Evolutionary conservation across 2,113 vertebrate genomes (phyloP).

Genomic region (Epinephelus lanceolatus): DNA sequence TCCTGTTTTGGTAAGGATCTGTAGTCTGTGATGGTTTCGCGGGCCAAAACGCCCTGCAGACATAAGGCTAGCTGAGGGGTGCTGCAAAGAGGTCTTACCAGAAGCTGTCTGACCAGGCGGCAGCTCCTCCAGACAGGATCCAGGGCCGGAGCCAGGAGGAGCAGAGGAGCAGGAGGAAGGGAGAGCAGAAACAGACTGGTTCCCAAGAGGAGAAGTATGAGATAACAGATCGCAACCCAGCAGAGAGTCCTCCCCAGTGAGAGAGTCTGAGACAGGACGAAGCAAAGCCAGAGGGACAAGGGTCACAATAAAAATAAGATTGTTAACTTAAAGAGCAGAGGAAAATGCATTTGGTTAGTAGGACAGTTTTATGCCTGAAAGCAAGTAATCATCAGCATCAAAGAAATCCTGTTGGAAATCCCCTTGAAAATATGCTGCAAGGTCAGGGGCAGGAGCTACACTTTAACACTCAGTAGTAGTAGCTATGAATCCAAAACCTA

Average conservation of each 20-base stretch:
- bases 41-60: conserved; percentile 6
- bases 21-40: conserved; percentile 1
- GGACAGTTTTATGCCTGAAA: conserved; percentile 6
- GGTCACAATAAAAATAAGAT: conserved; percentile 15
- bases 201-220: conserved; percentile 84
- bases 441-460: background rate
- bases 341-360: conserved; percentile 41
- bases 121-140: conserved; percentile 91
- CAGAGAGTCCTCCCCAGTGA: conserved; percentile 92
- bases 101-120: conserved; percentile 86
- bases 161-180: conserved; percentile 70
- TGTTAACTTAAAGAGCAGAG: conserved; percentile 40
- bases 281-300: conserved; percentile 54
- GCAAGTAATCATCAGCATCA: background rate
- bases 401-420: background rate
- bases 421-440: background rate
- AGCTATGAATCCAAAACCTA: background rate
- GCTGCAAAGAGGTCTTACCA: conserved; percentile 87
- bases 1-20: conserved; percentile 9
- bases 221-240: conserved; percentile 94
- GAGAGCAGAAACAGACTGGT: conserved; percentile 76
- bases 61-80: conserved; percentile 6
- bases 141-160: conserved; percentile 62
- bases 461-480: background rate
- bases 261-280: conserved; percentile 88